phyloP scores from a whole-genome alignment of 1,140 invertebrate species.

The Brachionus rubens region DNA sequence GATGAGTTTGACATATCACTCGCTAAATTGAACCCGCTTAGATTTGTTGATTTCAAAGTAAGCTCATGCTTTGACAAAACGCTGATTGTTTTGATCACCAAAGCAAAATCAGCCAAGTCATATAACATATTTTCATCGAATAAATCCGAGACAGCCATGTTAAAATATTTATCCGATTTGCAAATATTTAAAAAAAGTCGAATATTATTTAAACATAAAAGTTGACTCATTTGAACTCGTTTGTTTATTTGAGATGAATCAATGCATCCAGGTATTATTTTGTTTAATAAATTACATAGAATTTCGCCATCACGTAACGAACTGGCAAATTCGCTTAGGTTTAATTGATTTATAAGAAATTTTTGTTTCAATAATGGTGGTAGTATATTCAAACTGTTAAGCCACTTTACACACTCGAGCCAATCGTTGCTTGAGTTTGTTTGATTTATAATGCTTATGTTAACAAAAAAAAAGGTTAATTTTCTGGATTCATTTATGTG shows the following conservation, averaged over 20 bases:
- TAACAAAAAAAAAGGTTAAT: neutral
- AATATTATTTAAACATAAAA: conserved; percentile 35
- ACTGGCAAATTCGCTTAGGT: conserved; percentile 33
- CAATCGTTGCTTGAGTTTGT: conserved; percentile 26
- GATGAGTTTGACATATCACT: neutral
- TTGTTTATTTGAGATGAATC: conserved; percentile 30
- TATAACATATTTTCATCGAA: conserved; percentile 45
- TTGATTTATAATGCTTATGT: neutral
- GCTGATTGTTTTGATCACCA: conserved; percentile 29
- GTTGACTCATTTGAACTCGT: conserved; percentile 29
- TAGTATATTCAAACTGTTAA: neutral
- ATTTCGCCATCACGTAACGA: conserved; percentile 36
- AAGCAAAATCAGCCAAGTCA: conserved; percentile 16
- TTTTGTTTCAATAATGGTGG: conserved; percentile 10
- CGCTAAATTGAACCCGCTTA: neutral
- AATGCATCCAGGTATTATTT: conserved; percentile 31
- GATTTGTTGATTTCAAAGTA: neutral
- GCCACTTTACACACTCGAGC: conserved; percentile 33
- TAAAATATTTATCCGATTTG: conserved; percentile 24
- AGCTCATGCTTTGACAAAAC: conserved; percentile 3
- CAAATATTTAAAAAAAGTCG: neutral
- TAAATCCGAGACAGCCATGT: conserved; percentile 10
- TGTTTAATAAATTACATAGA: conserved; percentile 22
- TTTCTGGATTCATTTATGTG: no score
- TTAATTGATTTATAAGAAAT: neutral